Conservation (phyloP, 2,113 vertebrate genomes). For the Brachionichthys hirsutus region DNA sequence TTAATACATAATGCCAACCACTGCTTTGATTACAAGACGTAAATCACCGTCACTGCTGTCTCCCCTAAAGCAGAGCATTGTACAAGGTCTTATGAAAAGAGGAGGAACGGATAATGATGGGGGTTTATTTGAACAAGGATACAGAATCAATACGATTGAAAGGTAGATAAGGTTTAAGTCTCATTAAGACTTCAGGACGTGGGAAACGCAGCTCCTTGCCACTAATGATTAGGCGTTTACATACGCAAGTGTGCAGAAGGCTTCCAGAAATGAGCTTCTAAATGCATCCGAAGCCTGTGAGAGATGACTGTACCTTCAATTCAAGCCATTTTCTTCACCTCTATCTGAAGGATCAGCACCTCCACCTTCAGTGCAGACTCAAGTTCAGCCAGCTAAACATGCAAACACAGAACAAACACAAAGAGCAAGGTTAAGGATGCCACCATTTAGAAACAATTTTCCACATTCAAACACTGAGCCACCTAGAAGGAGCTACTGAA, state of each 20-base stretch:
- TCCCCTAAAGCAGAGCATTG: slow-evolving; percentile 27
- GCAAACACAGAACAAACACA: slow-evolving; percentile 4
- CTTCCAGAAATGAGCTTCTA: neutral
- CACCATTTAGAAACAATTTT: too few relatives aligned
- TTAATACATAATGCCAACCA: slow-evolving; percentile 61
- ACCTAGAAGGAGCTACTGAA: too few relatives aligned
- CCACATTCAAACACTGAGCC: too few relatives aligned
- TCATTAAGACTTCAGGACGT: neutral
- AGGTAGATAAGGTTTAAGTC: neutral
- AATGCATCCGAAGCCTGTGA: slow-evolving; percentile 47
- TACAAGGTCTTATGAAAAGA: slow-evolving; percentile 76
- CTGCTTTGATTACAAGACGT: slow-evolving; percentile 61
- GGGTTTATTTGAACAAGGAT: slow-evolving; percentile 73
- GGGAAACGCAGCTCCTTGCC: neutral
- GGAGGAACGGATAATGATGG: slow-evolving; percentile 46
- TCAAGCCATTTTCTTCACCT: slow-evolving; percentile 54
- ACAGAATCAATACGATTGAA: slow-evolving; percentile 75
- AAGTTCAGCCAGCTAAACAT: slow-evolving; percentile 28
- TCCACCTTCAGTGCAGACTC: slow-evolving; percentile 30
- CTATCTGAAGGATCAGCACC: slow-evolving; percentile 44
- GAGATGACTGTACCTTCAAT: slow-evolving; percentile 47
- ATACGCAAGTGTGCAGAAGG: neutral
- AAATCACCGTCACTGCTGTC: slow-evolving; percentile 35
- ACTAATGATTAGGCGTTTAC: neutral
- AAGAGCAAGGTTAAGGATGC: slow-evolving; percentile 5